A percentile compares a stretch with the other conserved stretches of the same genome.
Conservation (phyloP, 1,140 invertebrate species). For the Zaprionus vittiger region DNA sequence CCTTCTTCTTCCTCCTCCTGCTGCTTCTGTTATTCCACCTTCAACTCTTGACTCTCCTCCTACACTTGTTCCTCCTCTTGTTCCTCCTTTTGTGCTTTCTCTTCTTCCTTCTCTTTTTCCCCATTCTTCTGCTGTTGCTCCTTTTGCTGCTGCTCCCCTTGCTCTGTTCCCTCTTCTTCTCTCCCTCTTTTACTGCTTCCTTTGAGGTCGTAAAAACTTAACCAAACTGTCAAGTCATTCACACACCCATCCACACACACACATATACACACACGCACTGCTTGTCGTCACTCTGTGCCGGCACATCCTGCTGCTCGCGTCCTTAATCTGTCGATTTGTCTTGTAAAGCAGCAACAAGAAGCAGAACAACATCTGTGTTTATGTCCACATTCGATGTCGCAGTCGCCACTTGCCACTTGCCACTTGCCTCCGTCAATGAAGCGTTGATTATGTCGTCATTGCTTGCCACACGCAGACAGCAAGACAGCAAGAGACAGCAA, state of each 20-base stretch:
- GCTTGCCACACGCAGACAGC: constrained; percentile 15
- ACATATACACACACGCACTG: too few species aligned
- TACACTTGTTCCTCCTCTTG: neutral
- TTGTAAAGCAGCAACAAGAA: constrained; percentile 26
- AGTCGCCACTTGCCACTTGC: neutral
- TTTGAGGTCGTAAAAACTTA: constrained; percentile 42
- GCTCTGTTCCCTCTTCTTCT: neutral
- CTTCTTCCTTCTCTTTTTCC: neutral
- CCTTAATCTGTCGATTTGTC: constrained; percentile 57
- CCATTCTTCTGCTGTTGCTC: neutral
- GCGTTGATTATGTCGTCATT: constrained; percentile 77
- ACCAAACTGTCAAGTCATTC: constrained; percentile 39
- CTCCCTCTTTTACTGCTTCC: neutral
- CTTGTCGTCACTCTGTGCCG: neutral
- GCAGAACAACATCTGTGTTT: constrained; percentile 50
- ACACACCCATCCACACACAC: neutral
- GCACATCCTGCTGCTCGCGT: constrained; percentile 10
- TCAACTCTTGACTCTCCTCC: neutral
- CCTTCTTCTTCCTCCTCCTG: neutral
- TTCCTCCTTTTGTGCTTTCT: neutral
- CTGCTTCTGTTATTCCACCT: neutral
- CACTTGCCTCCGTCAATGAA: constrained; percentile 56
- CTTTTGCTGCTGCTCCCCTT: too few species aligned
- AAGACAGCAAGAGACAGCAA: neutral
- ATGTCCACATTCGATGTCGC: constrained; percentile 41